Evolutionary conservation across 2,888 invertebrate species (phyloP).

Genomic region (Iselma pallidipennis): DNA sequence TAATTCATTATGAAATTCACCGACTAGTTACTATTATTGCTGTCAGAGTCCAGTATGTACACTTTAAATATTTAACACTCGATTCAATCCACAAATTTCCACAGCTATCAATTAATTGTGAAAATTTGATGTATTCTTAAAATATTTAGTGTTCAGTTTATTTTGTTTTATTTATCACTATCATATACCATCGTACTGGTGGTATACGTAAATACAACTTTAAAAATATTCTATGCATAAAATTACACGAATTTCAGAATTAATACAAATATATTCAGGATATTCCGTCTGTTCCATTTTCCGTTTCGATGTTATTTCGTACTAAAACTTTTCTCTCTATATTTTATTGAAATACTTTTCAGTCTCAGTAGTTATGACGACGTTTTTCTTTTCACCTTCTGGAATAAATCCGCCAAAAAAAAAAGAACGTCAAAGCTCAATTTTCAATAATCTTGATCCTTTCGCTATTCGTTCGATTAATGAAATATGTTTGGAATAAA

Average conservation of each 20-base stretch:
- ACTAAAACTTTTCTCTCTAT: not conserved
- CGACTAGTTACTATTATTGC: not conserved
- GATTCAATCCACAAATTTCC: not conserved
- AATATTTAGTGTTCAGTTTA: not conserved
- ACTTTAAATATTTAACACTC: not conserved
- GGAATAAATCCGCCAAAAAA: not conserved
- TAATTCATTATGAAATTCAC: not conserved
- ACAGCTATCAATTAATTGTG: not conserved
- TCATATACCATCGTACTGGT: not conserved
- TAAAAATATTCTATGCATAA: not conserved
- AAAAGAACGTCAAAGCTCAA: not conserved
- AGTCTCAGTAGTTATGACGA: not conserved
- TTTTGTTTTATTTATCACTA: not conserved
- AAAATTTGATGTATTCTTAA: not conserved
- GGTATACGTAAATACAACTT: not conserved
- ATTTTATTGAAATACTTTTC: not conserved
- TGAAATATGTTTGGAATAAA: not conserved
- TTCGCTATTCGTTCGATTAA: not conserved
- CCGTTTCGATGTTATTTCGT: not conserved
- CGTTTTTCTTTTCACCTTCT: not conserved
- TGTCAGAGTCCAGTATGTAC: not conserved
- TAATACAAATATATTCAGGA: not conserved
- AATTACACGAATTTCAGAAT: not conserved
- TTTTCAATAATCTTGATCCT: not conserved
- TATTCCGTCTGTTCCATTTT: not conserved